phyloP scores from a whole-genome alignment of 2,888 invertebrate species.

The Papilio elwesi region DNA sequence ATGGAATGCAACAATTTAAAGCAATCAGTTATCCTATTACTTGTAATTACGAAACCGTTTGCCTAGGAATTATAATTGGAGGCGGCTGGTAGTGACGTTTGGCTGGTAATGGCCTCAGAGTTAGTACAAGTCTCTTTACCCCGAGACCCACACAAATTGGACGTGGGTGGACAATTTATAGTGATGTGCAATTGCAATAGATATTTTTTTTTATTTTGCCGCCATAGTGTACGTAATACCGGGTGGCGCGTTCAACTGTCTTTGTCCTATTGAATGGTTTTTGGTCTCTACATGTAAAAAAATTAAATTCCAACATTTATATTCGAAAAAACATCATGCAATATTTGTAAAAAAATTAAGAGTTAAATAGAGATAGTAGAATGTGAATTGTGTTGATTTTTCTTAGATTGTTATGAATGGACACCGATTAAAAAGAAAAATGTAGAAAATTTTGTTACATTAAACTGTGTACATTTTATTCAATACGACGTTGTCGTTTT shows the following conservation, averaged over 20 bases:
- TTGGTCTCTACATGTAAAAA: background rate
- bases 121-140: constrained; percentile 39
- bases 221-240: background rate
- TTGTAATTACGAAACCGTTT: constrained; percentile 39
- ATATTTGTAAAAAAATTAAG: no score
- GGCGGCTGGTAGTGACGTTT: constrained; percentile 30
- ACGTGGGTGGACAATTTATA: constrained; percentile 57
- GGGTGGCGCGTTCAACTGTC: background rate
- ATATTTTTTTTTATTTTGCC: background rate
- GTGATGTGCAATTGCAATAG: constrained; percentile 12
- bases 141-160: constrained; percentile 61
- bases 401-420: no score
- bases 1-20: constrained; percentile 29
- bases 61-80: constrained; percentile 38
- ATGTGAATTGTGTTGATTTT: no score
- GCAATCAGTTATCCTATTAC: constrained; percentile 36
- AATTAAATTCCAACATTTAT: background rate
- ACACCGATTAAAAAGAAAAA: no score
- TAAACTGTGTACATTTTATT: no score
- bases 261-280: background rate
- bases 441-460: no score
- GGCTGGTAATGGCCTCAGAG: constrained; percentile 18
- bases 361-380: no score
- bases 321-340: background rate
- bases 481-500: no score